Base-by-base conservation (phyloP, 2,888 invertebrate genomes). In the Torymus tubicola region DNA sequence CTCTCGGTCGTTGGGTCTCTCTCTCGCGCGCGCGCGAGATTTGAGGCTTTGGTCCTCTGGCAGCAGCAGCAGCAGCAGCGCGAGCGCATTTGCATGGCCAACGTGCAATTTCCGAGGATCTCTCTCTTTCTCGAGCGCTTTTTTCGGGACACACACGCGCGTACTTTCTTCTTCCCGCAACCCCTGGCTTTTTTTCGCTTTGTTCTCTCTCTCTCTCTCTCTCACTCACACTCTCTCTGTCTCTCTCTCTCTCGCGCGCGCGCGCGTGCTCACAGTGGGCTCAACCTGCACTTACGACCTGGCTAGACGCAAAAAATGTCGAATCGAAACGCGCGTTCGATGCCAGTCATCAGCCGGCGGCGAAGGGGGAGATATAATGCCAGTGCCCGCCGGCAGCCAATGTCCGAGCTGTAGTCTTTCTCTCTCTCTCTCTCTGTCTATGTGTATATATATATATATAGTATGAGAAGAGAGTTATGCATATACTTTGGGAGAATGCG, bases 291-390 rank as follows among this genome's bases (percentile, higher is more conserved):
- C 87, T 91, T 91, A 91, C 89, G 87, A 87, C 87, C 85, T 24
- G 90, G 89, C 91, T 91, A 91, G 91, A 90, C 90, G 88, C 86
- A 88, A 89, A 90, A 90, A 90, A 90, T 88, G 87, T 88, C 87
- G 88, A 87, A 86, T 85, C 85, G 81, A 88, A 87, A 84, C 82
- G 80, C 80, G 85, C 87, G 87, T 52, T 87, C 88, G 88, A 90
- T 84, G 88, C 86, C 89, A 87, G 89, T 90, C 87, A 90, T 90
- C 89, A 90, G 85, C 86, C 89, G 86, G 86, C 24, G 24, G 24
- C 24, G 85, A 21, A 2, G 50, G 55, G 63, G 60, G 10, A 42
- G 58, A 85, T 86, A 85, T 90, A 90, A 90, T 90, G 83, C 83
- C 86, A 89, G 90, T 89, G 90, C 90, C 90, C 88, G 55, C 83